Evolutionary conservation across 1,140 invertebrate species (phyloP).

Genomic region (Drosophila tsacasi): DNA sequence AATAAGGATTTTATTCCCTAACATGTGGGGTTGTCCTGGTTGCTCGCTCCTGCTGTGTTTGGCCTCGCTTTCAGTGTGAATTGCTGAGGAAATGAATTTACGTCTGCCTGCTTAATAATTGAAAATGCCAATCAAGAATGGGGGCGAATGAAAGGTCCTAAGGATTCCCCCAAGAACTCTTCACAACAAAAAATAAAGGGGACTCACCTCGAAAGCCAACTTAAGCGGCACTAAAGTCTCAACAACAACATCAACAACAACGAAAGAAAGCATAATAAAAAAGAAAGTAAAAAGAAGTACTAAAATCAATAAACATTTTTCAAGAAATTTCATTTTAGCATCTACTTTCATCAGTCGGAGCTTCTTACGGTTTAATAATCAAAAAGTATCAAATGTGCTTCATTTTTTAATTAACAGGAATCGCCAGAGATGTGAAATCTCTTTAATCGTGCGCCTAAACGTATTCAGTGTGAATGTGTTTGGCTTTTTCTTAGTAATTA

Average conservation of each 20-base stretch:
- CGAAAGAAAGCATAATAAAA: background rate
- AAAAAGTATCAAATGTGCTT: background rate
- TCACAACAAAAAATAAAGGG: background rate
- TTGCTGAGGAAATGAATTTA: conserved; percentile 56
- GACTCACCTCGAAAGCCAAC: background rate
- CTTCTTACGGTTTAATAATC: background rate
- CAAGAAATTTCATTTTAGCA: background rate
- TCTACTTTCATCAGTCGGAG: background rate
- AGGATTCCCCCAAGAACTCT: background rate
- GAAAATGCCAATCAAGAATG: conserved; percentile 54
- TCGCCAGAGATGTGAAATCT: background rate
- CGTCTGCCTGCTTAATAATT: conserved; percentile 53
- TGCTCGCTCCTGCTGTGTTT: background rate
- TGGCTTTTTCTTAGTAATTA: background rate
- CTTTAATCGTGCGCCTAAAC: background rate
- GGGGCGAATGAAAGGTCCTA: background rate
- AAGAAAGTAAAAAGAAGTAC: background rate
- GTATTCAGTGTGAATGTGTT: background rate
- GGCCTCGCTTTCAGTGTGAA: conserved; percentile 25
- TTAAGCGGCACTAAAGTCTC: conserved; percentile 5
- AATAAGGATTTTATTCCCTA: conserved; percentile 29
- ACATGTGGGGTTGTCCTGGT: background rate
- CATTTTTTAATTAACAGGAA: background rate
- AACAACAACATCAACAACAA: background rate
- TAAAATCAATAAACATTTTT: background rate